Conservation (phyloP, 2,888 invertebrate species). For the Stenurella melanura region DNA sequence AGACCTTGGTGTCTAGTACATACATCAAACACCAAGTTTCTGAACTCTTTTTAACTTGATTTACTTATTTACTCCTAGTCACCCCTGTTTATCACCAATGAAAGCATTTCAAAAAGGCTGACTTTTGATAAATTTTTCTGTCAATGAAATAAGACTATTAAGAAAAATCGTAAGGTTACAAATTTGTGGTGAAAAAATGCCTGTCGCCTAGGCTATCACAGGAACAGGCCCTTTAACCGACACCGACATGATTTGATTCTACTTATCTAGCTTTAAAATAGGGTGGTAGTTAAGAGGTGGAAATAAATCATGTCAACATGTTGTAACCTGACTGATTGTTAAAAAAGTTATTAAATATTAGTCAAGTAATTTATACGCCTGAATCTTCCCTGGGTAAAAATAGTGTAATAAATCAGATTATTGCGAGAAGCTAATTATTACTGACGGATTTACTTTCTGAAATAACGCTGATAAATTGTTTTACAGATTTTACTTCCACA, state of each 20-base stretch:
- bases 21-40: too few relatives aligned
- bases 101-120: too few relatives aligned
- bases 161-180: too few relatives aligned
- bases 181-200: too few relatives aligned
- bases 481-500: constrained; percentile 20
- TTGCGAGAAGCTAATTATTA: constrained; percentile 57
- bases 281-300: not conserved
- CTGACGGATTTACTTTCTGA: constrained; percentile 44
- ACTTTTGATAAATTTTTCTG: too few relatives aligned
- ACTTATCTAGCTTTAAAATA: not conserved
- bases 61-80: too few relatives aligned
- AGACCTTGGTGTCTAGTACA: too few relatives aligned
- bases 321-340: constrained; percentile 20
- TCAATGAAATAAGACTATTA: too few relatives aligned
- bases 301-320: constrained; percentile 17
- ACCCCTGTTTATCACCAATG: too few relatives aligned
- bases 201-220: too few relatives aligned
- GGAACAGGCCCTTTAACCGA: not conserved
- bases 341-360: constrained; percentile 32
- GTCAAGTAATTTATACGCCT: constrained; percentile 30
- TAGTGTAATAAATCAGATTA: constrained; percentile 52
- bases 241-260: not conserved
- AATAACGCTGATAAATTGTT: constrained; percentile 40
- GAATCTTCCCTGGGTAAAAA: constrained; percentile 32
- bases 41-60: too few relatives aligned